phyloP scores from a whole-genome alignment of 2,113 vertebrate species.

The Coracopsis vasa region DNA sequence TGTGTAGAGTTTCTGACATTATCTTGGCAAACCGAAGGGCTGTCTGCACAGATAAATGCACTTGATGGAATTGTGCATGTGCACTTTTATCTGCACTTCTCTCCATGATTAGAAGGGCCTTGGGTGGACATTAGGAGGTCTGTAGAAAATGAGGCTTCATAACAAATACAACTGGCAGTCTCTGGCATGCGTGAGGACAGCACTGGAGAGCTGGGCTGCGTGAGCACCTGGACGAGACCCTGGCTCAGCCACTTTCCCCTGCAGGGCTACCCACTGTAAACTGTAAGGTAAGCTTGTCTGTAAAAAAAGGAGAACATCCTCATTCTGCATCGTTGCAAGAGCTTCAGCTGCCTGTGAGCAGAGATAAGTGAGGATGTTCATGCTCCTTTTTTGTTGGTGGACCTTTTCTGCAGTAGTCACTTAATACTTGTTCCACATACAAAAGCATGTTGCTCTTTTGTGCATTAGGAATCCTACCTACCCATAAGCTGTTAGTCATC shows the following conservation, averaged over 20 bases:
- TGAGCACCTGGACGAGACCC: not conserved
- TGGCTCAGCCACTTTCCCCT: not conserved
- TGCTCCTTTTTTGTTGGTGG: not conserved
- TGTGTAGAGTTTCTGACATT: slow-evolving; percentile 59
- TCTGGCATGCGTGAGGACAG: fast-evolving
- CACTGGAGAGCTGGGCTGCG: fast-evolving
- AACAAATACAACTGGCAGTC: not conserved
- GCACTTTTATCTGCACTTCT: not conserved
- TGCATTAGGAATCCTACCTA: not conserved
- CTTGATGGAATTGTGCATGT: not conserved
- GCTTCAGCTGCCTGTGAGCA: not conserved
- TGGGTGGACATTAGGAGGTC: not conserved
- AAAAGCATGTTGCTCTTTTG: not conserved
- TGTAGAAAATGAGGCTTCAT: not conserved
- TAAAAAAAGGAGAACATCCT: not conserved
- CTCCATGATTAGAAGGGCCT: not conserved
- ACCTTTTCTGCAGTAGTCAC: not conserved
- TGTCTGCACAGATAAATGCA: slow-evolving; percentile 38
- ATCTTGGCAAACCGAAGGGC: slow-evolving; percentile 56
- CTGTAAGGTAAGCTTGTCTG: not conserved
- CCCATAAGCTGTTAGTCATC: not conserved
- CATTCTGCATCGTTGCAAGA: not conserved
- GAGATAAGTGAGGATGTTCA: not conserved
- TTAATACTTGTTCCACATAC: not conserved
- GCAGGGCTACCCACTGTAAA: not conserved